These are phyloP conservation scores for Kuschelorhynchus macadamiae DNA, from an alignment of 2,888 invertebrate genomes.

Conservation along the genomic window DNA sequence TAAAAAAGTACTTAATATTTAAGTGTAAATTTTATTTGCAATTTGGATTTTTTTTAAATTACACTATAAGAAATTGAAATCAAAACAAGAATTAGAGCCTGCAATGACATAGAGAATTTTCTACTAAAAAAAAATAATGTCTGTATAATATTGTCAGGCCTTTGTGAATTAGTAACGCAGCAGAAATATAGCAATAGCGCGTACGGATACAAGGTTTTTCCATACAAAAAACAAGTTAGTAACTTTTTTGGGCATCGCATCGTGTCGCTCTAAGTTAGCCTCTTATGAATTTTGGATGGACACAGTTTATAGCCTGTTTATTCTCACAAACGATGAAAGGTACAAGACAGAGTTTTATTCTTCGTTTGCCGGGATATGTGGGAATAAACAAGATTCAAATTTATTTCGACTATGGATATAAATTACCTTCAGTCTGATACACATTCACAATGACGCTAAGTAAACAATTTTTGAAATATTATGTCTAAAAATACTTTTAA, in stretches of 20 bases:
- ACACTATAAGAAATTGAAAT: no score
- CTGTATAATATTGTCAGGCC: no score
- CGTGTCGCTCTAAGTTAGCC: conserved; percentile 42
- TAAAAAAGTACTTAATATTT: no score
- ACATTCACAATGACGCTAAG: neutral
- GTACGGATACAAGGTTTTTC: conserved; percentile 32
- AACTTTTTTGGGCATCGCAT: conserved; percentile 33
- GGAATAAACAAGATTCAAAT: conserved; percentile 27
- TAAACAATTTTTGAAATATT: no score
- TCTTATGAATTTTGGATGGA: conserved; percentile 47
- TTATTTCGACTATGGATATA: conserved; percentile 1
- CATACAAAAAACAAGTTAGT: conserved; percentile 22
- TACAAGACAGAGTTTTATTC: conserved; percentile 33
- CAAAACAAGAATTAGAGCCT: no score
- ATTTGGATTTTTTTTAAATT: no score
- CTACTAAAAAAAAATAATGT: no score
- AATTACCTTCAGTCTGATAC: neutral
- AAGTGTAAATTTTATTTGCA: no score
- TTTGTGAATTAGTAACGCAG: conserved; percentile 6
- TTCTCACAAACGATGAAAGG: conserved; percentile 34
- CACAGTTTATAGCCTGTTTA: conserved; percentile 39
- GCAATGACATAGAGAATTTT: no score
- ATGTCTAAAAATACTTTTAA: no score
- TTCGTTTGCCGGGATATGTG: conserved; percentile 22
- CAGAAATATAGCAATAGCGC: neutral